Percentiles rank a stretch among this genome's conserved stretches.
Conservation (phyloP, 2,113 vertebrate genomes). For the mouse (Mus musculus) region GRCm39 chr16:64263001-64263500, state of each 20-base stretch:
- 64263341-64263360: background rate
- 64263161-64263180: too few species aligned
- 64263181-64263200: too few species aligned
- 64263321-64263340: background rate
- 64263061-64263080: background rate
- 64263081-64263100: background rate
- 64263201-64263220: too few species aligned
- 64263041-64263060: background rate
- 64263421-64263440: background rate
- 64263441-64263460: background rate
- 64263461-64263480: background rate
- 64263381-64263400: background rate
- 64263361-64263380: background rate
- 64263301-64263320: too few species aligned
- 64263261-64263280: too few species aligned
- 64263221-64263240: too few species aligned
- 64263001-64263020: background rate
- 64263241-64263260: too few species aligned
- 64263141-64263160: too few species aligned
- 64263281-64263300: too few species aligned
- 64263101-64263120: background rate
- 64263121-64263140: too few species aligned
- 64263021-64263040: background rate
- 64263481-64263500: background rate
- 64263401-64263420: background rate